phyloP scores from a whole-genome alignment of 2,888 invertebrate genomes.

The Cosmorhoe ocellata region DNA sequence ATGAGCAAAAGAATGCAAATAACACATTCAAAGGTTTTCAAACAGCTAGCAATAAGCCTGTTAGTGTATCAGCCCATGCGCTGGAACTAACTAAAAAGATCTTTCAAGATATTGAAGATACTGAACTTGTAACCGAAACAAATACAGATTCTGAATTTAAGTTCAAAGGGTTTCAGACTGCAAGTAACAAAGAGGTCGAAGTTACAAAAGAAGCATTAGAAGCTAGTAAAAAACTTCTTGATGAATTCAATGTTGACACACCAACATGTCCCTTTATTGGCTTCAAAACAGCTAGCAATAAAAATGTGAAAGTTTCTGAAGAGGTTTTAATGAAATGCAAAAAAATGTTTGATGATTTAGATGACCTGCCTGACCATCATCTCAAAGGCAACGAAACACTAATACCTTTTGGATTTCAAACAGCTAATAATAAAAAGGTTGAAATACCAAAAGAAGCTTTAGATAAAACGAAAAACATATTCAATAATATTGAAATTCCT shows the following conservation, averaged over 20 bases:
- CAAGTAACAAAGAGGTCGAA: slow-evolving; percentile 47
- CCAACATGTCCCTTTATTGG: slow-evolving; percentile 31
- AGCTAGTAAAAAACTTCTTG: slow-evolving; percentile 51
- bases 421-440: slow-evolving; percentile 16
- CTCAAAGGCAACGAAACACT: background rate
- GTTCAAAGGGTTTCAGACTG: slow-evolving; percentile 51
- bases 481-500: slow-evolving; percentile 2
- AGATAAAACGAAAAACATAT: slow-evolving; percentile 13
- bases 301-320: slow-evolving; percentile 53
- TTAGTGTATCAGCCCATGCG: slow-evolving; percentile 50
- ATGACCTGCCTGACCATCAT: slow-evolving; percentile 1
- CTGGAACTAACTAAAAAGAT: slow-evolving; percentile 47
- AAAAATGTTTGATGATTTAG: slow-evolving; percentile 36
- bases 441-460: slow-evolving; percentile 19
- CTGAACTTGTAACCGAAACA: background rate
- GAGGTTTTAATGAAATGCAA: slow-evolving; percentile 47
- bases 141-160: background rate
- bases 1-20: background rate
- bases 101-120: slow-evolving; percentile 42
- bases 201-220: background rate
- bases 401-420: slow-evolving; percentile 12
- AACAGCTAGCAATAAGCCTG: slow-evolving; percentile 61
- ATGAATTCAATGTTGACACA: slow-evolving; percentile 38
- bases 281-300: slow-evolving; percentile 67
- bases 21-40: slow-evolving; percentile 49